phyloP scores from a whole-genome alignment of 2,797 vertebrate genomes.

The Petrocephalus sullivani region DNA sequence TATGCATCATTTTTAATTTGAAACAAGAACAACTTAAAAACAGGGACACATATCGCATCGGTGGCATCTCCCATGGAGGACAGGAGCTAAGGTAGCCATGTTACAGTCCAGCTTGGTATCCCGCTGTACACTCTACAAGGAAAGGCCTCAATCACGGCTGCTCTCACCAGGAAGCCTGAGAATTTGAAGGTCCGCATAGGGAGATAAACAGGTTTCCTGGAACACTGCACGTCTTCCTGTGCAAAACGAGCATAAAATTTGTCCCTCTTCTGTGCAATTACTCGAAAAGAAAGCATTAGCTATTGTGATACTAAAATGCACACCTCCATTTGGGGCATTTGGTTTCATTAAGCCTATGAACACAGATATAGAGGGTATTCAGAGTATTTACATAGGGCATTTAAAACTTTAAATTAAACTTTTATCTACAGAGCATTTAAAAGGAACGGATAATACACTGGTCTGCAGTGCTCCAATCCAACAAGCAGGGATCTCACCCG shows the following conservation, averaged over 20 bases:
- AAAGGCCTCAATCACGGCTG: neutral
- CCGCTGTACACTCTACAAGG: neutral
- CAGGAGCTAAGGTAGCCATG: neutral
- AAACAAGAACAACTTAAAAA: neutral
- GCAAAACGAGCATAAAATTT: neutral
- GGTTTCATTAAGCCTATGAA: neutral
- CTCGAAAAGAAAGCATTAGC: neutral
- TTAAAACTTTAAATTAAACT: neutral
- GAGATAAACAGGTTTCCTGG: neutral
- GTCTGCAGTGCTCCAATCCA: neutral
- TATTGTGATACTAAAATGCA: neutral
- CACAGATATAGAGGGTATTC: neutral
- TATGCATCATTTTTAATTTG: neutral
- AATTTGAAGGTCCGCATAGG: neutral
- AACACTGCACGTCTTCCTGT: neutral
- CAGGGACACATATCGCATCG: neutral
- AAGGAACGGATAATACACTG: neutral
- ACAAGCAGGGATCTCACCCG: neutral
- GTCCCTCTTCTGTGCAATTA: neutral
- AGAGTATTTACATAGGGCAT: neutral
- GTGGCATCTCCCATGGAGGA: neutral
- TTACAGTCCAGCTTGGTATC: neutral
- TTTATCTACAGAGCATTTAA: neutral
- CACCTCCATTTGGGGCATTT: neutral
- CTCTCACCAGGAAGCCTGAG: neutral